A percentile compares a stretch with the other conserved stretches of the same genome.
phyloP scores from a whole-genome alignment of 2,888 invertebrate genomes.

The Ormia ochracea region DNA sequence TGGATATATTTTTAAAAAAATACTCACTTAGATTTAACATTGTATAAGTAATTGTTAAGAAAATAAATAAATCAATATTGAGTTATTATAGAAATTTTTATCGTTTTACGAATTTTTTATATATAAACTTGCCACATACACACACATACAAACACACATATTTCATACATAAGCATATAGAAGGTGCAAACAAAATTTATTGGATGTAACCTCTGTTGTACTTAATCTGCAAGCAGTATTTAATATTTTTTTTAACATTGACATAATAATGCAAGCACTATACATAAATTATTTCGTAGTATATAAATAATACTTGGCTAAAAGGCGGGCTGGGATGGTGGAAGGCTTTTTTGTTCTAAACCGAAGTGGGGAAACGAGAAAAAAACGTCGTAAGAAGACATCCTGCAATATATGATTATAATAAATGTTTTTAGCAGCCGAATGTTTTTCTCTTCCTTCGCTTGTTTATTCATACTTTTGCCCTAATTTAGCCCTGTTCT shows the following conservation, averaged over 20 bases:
- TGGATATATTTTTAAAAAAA: too few relatives aligned
- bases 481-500: not conserved
- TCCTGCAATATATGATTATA: constrained; percentile 47
- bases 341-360: not conserved
- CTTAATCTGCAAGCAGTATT: constrained; percentile 21
- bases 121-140: not conserved
- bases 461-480: constrained; percentile 5
- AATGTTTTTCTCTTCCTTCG: not conserved
- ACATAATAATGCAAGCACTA: not conserved
- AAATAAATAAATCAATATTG: constrained; percentile 11
- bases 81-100: not conserved
- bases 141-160: not conserved
- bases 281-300: constrained; percentile 46
- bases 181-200: constrained; percentile 16
- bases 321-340: not conserved
- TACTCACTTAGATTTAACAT: too few relatives aligned
- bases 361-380: not conserved
- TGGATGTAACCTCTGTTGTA: constrained; percentile 5
- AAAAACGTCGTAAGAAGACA: constrained; percentile 24
- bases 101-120: not conserved
- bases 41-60: too few relatives aligned
- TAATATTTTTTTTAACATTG: not conserved
- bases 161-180: constrained; percentile 51
- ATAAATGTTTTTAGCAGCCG: constrained; percentile 40
- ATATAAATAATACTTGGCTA: constrained; percentile 26